phyloP scores from a whole-genome alignment of 2,797 vertebrate species.

The Pangasius krempfi region DNA sequence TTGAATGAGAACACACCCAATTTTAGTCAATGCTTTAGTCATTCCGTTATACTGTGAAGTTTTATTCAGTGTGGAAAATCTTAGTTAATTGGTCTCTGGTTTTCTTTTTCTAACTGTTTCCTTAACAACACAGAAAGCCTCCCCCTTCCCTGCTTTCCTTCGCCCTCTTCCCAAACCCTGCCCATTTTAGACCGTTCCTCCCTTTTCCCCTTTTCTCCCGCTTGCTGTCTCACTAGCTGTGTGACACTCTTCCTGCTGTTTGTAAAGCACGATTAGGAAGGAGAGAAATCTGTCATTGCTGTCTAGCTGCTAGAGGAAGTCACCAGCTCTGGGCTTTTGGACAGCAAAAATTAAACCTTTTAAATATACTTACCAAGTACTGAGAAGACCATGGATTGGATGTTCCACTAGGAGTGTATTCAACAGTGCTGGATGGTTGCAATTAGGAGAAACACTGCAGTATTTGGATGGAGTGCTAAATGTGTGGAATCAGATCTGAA shows the following conservation, averaged over 20 bases:
- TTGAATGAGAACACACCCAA: slow-evolving; percentile 19
- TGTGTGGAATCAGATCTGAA: slow-evolving; percentile 16
- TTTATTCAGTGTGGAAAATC: slow-evolving; percentile 68
- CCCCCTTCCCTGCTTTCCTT: slow-evolving; percentile 49
- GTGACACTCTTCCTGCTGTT: slow-evolving; percentile 57
- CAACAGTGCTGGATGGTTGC: slow-evolving; percentile 8
- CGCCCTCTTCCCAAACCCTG: slow-evolving; percentile 67
- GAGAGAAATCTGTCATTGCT: slow-evolving; percentile 67
- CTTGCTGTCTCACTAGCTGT: slow-evolving; percentile 41
- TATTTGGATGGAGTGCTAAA: slow-evolving; percentile 27
- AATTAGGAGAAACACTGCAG: slow-evolving; percentile 21
- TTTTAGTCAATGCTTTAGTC: slow-evolving; percentile 39
- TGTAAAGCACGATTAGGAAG: slow-evolving; percentile 37
- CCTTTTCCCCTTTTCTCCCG: slow-evolving; percentile 38
- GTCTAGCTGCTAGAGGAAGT: slow-evolving; percentile 72
- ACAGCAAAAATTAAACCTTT: slow-evolving; percentile 34
- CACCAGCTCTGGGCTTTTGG: slow-evolving; percentile 68
- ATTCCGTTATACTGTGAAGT: slow-evolving; percentile 54
- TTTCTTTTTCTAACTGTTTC: slow-evolving; percentile 66
- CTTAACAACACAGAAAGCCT: slow-evolving; percentile 63
- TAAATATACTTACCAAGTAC: slow-evolving; percentile 47
- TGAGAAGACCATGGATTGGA: slow-evolving; percentile 30
- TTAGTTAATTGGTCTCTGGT: slow-evolving; percentile 65
- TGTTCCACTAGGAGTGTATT: slow-evolving; percentile 25
- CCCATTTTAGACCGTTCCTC: slow-evolving; percentile 81